These are phyloP conservation scores for Thryonomys swinderianus DNA, from an alignment of 2,113 vertebrate genomes.

Conservation along the genomic window DNA sequence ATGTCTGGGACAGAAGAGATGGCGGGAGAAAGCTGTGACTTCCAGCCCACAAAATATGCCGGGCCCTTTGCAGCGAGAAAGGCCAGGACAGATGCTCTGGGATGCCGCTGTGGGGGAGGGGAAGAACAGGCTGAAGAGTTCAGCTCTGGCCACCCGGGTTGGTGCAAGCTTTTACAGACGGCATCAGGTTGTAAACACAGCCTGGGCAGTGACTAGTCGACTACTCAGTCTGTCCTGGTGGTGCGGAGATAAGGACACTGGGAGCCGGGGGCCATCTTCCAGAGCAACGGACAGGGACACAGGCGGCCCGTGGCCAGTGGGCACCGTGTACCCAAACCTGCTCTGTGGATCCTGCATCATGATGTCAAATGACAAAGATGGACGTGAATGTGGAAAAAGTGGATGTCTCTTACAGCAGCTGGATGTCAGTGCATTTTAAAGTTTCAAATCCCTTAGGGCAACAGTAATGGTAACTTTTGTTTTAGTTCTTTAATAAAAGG, in stretches of 20 bases:
- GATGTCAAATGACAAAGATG: neutral
- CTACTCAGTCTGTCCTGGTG: accelerated
- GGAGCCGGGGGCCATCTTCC: neutral
- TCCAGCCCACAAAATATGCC: neutral
- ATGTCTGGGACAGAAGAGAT: neutral
- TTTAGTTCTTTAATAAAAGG: neutral
- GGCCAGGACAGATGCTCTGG: accelerated
- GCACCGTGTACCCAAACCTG: neutral
- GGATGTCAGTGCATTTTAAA: neutral
- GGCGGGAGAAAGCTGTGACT: neutral
- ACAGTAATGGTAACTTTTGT: no score
- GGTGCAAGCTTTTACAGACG: neutral
- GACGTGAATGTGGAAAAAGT: neutral
- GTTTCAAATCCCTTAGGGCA: neutral
- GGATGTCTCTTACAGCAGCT: neutral
- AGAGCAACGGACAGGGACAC: neutral
- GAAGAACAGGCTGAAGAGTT: accelerated
- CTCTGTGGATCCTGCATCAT: neutral
- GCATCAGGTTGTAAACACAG: neutral
- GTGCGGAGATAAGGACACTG: neutral
- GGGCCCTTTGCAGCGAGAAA: neutral
- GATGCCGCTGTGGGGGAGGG: accelerated
- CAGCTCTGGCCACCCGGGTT: accelerated
- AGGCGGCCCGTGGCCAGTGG: neutral
- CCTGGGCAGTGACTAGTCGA: neutral